Conservation (phyloP, 2,113 vertebrate genomes). For the Leptosomus discolor region DNA sequence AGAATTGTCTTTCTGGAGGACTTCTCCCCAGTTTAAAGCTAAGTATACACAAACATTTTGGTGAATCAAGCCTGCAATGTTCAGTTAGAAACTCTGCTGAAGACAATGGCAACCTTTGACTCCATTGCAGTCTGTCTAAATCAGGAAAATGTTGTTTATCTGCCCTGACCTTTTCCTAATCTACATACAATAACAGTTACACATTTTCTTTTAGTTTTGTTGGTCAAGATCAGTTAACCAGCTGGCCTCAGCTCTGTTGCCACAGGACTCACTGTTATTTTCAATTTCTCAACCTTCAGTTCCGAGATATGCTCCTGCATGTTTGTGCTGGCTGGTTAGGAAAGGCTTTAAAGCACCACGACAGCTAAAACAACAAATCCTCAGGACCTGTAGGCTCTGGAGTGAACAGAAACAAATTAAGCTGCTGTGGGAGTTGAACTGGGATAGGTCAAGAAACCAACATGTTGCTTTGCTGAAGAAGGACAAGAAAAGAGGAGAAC, state of each 20-base stretch:
- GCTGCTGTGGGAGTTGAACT: neutral
- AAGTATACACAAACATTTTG: neutral
- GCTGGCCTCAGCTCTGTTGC: neutral
- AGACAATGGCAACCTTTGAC: neutral
- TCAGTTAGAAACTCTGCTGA: neutral
- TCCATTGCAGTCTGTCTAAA: neutral
- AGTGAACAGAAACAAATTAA: neutral
- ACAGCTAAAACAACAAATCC: neutral
- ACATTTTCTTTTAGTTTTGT: neutral
- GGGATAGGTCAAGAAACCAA: neutral
- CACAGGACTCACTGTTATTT: neutral
- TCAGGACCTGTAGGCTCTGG: neutral
- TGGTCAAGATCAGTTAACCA: neutral
- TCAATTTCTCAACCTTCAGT: neutral
- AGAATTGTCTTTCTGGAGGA: neutral
- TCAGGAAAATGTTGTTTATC: slow-evolving; percentile 11
- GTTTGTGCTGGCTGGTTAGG: neutral
- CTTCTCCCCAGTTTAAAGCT: neutral
- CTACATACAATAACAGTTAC: neutral
- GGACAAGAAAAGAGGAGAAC: neutral
- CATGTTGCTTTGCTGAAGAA: neutral
- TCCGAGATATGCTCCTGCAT: neutral
- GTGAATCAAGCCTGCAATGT: neutral
- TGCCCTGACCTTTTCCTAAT: slow-evolving; percentile 10
- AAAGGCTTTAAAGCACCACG: neutral